Base-by-base conservation (phyloP, 2,888 invertebrate species). In the Blastobasis adustella region DNA sequence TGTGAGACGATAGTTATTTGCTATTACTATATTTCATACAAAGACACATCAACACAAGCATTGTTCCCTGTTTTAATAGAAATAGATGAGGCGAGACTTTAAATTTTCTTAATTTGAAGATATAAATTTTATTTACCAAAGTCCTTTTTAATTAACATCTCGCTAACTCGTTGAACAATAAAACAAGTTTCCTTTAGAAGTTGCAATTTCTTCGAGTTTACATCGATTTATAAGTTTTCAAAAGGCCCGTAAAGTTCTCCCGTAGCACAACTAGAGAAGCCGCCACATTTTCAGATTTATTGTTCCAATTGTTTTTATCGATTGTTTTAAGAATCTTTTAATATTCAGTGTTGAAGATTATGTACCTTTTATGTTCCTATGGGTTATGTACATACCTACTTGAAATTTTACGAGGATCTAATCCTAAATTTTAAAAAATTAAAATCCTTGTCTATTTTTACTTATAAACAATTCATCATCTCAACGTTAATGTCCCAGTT, bases 201-300 rank as follows among this genome's bases (percentile, higher is more conserved):
- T 52, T 52, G 50, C 55, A 55, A 51, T 50, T 54, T 49, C 46
- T 51, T 54, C 37, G 47, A 50, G 51, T 53, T 54, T 44, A 42
- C 51, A 49, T 49, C 54, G 46, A 51, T 54, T 51, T 44, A 54
- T 10, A 40, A 48, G 40, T 45, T 23, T 50, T 49, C 38, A 46
- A 52, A 46, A 41, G 52, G 46, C 43, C 37, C 39, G 36, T 37
- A 37, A 42, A 50, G 10, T 46, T 45, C 10, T 45, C n/a, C 6
- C 2, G 9, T 9, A 6, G 10, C 10, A 6, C 1, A 45, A 45
- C 45, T 6, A 10, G 6, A 10, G 9, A 45, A 41, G 9, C 41
- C 7, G 2, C 41, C 41, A 41, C 9, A 8, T 41, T 41, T 9
- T 9, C 41, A 8, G 41, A 7, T 41, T 8, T 41, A 41, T 45